Percentiles rank a stretch among this genome's conserved stretches.
Evolutionary conservation across 1,140 invertebrate species (phyloP).

Genomic region (Ganaspis sp.): DNA sequence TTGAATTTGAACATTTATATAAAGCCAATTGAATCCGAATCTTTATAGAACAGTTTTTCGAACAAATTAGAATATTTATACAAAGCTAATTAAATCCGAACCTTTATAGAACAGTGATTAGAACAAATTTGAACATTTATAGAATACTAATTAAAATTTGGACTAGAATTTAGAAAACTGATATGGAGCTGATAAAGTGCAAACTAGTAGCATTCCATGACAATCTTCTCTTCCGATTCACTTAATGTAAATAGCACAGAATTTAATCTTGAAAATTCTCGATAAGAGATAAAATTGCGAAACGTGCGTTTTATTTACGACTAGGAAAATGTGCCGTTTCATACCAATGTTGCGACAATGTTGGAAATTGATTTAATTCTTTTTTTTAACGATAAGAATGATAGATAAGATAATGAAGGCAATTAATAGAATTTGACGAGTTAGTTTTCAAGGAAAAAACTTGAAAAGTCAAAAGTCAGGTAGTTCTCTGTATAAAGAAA

Average conservation of each 20-base stretch:
- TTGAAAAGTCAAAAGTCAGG: not conserved
- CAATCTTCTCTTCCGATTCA: not conserved
- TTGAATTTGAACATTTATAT: too few species aligned
- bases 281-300: not conserved
- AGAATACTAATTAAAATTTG: too few species aligned
- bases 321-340: not conserved
- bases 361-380: not conserved
- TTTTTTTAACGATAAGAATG: not conserved
- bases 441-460: not conserved
- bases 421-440: not conserved
- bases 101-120: too few species aligned
- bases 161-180: too few species aligned
- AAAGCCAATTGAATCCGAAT: too few species aligned
- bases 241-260: not conserved
- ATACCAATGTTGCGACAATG: not conserved
- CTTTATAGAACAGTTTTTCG: too few species aligned
- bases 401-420: not conserved
- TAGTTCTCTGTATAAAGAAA: not conserved
- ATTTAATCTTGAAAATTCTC: not conserved
- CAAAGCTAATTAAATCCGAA: too few species aligned
- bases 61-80: too few species aligned
- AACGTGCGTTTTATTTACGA: not conserved
- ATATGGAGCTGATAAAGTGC: too few species aligned
- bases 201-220: too few species aligned
- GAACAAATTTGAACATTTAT: too few species aligned